Evolutionary conservation across 2,113 vertebrate species (phyloP).

Genomic region (Carassius auratus): DNA sequence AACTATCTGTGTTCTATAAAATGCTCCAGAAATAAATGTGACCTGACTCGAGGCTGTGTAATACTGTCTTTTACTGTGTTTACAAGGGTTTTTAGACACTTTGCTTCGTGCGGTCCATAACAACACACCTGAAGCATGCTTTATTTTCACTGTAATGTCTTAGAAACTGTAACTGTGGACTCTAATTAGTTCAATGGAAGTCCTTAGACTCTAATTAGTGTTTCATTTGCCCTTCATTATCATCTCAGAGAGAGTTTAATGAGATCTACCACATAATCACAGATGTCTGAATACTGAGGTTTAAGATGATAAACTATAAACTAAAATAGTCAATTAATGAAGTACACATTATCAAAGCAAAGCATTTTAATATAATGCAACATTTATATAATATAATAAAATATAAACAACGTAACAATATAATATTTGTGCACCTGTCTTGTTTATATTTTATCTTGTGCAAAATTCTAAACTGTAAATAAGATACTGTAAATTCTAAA

Average conservation of each 20-base stretch:
- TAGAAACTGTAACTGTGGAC: background rate
- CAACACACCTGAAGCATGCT: background rate
- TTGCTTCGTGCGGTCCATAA: background rate
- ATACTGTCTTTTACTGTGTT: background rate
- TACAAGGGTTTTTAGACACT: background rate
- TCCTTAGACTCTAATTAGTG: conserved; percentile 15
- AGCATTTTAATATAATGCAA: background rate
- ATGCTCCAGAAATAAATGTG: too few species aligned
- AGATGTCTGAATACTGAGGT: background rate
- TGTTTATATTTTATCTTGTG: background rate
- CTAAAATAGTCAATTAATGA: background rate
- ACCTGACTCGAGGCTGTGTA: too few species aligned
- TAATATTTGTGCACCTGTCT: background rate
- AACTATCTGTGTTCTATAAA: too few species aligned
- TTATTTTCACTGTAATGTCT: background rate
- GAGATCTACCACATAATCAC: background rate
- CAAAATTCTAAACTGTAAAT: background rate
- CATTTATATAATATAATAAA: background rate
- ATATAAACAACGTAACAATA: background rate
- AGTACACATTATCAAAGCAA: background rate
- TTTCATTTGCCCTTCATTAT: background rate
- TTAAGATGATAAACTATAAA: background rate
- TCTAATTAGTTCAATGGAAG: background rate
- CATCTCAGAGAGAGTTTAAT: background rate
- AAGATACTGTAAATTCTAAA: too few species aligned